phyloP scores from a whole-genome alignment of 2,113 vertebrate species.

The Lanius collurio region DNA sequence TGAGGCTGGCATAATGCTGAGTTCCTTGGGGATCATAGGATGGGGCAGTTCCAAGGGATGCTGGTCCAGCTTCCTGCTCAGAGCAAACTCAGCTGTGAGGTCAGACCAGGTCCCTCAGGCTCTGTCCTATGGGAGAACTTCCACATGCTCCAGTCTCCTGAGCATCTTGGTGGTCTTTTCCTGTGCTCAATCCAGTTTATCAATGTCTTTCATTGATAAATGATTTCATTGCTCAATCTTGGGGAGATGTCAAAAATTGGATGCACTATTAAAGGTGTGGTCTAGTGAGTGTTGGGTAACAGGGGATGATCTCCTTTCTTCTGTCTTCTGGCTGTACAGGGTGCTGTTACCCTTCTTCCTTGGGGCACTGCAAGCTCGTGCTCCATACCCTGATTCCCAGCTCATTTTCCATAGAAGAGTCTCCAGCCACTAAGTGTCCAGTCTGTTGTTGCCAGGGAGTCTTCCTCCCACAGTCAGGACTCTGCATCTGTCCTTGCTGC shows the following conservation, averaged over 20 bases:
- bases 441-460: not conserved
- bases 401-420: not conserved
- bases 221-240: no score
- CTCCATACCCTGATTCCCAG: not conserved
- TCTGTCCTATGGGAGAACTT: not conserved
- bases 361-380: not conserved
- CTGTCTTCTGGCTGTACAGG: not conserved
- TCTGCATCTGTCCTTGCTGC: not conserved
- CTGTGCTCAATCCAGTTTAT: not conserved
- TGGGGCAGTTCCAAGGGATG: not conserved
- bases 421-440: not conserved
- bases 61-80: not conserved
- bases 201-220: not conserved
- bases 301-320: not conserved
- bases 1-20: not conserved
- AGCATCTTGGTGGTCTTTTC: not conserved
- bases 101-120: not conserved
- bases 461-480: rapidly evolving
- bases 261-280: not conserved
- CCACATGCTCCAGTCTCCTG: not conserved
- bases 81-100: not conserved
- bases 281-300: not conserved
- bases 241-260: not conserved
- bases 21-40: not conserved
- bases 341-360: not conserved